Evolutionary conservation across 2,113 vertebrate species (phyloP).

Genomic region (Pachyramphus minor): DNA sequence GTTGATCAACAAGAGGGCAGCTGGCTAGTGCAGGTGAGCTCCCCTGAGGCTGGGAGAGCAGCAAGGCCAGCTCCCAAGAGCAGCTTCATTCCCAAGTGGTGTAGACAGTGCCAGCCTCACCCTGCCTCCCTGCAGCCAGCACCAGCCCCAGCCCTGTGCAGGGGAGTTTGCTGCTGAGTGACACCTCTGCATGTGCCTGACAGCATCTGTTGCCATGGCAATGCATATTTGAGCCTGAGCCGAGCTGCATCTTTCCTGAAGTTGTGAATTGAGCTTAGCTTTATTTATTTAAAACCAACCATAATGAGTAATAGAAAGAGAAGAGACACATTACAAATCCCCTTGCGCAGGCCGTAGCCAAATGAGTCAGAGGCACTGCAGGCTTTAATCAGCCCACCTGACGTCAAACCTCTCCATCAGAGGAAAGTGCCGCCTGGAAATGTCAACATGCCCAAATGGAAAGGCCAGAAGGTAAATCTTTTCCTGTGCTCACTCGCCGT

Average conservation of each 20-base stretch:
- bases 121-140: neutral
- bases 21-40: neutral
- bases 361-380: constrained; percentile 43
- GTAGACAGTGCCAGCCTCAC: neutral
- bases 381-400: constrained; percentile 20
- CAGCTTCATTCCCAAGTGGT: neutral
- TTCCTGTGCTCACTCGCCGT: constrained; percentile 4
- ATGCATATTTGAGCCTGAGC: constrained; percentile 50
- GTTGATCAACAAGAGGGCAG: neutral
- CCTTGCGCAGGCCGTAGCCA: neutral
- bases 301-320: constrained; percentile 16
- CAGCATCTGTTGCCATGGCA: constrained; percentile 67
- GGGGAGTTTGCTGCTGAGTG: neutral
- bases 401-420: constrained; percentile 66
- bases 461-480: constrained; percentile 42
- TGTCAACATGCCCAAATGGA: constrained; percentile 51
- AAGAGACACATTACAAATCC: constrained; percentile 30
- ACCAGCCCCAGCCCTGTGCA: neutral
- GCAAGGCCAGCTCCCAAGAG: neutral
- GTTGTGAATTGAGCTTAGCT: constrained; percentile 67
- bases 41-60: neutral
- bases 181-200: constrained; percentile 35
- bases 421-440: constrained; percentile 53
- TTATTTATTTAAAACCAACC: constrained; percentile 64
- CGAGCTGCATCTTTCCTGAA: constrained; percentile 42